Percentiles rank a stretch among this genome's conserved stretches.
Conservation (phyloP, 2,888 invertebrate genomes). For the Subacronicta megacephala region DNA sequence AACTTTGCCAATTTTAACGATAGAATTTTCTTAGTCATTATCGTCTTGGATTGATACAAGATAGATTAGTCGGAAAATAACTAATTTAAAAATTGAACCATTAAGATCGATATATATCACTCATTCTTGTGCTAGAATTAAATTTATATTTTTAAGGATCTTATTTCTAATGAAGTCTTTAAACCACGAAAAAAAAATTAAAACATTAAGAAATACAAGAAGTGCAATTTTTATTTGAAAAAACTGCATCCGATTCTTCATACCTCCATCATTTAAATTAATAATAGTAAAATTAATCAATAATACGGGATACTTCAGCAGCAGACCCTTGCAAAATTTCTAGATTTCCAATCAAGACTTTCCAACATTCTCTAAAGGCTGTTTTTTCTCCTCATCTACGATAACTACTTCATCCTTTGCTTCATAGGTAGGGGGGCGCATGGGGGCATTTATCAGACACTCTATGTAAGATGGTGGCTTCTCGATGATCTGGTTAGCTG, state of each 20-base stretch:
- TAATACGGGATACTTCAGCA: not conserved
- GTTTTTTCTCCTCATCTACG: conserved; percentile 56
- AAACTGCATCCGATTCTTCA: not conserved
- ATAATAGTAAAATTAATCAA: conserved; percentile 1
- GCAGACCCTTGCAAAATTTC: conserved; percentile 6
- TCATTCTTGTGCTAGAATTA: conserved; percentile 7
- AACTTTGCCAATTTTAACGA: conserved; percentile 34
- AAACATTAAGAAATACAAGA: not conserved
- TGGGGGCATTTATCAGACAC: conserved; percentile 65
- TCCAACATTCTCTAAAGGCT: conserved; percentile 35
- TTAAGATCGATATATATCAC: conserved; percentile 1
- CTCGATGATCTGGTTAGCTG: conserved; percentile 55
- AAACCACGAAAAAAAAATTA: not conserved
- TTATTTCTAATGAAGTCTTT: not conserved
- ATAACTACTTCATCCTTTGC: conserved; percentile 50
- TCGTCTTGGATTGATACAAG: conserved; percentile 1
- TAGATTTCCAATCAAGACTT: conserved; percentile 34
- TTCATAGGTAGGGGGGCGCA: conserved; percentile 40
- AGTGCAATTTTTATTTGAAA: not conserved
- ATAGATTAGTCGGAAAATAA: conserved; percentile 5
- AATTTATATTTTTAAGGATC: not conserved
- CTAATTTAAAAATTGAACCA: conserved; percentile 4
- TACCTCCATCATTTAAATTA: not conserved
- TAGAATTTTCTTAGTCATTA: conserved; percentile 4
- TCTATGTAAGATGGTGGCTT: conserved; percentile 78